Conservation (phyloP, 2,113 vertebrate species). For the Gobiocypris rarus region DNA sequence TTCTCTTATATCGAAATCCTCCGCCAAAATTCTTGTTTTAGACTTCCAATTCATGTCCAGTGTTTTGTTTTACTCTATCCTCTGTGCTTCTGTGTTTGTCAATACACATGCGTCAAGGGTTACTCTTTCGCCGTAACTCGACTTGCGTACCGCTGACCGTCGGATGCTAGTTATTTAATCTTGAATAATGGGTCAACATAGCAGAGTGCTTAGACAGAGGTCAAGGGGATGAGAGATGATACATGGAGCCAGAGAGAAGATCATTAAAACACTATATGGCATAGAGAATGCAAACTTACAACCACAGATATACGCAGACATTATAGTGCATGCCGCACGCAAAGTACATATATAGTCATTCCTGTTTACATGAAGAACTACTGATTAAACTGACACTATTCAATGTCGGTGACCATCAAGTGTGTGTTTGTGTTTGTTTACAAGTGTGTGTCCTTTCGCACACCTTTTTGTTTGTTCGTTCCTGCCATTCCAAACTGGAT, state of each 20-base stretch:
- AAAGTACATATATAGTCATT: neutral
- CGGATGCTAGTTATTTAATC: neutral
- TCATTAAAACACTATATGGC: neutral
- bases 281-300: conserved; percentile 1
- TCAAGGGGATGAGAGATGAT: conserved; percentile 11
- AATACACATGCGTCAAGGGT: no score
- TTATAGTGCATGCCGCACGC: neutral
- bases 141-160: no score
- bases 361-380: neutral
- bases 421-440: conserved; percentile 50
- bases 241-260: conserved; percentile 8
- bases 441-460: neutral
- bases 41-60: no score
- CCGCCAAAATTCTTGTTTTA: no score
- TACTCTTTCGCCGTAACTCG: no score
- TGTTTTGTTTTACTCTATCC: no score
- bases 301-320: conserved; percentile 36
- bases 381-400: conserved; percentile 35
- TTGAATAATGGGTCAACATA: conserved; percentile 14
- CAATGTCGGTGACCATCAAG: conserved; percentile 56
- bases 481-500: conserved; percentile 48
- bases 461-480: conserved; percentile 20
- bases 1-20: no score
- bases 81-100: no score
- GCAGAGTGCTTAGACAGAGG: neutral